Evolutionary conservation across 2,113 vertebrate genomes (phyloP), one percentile per base, ranked within the genome.

Genomic region (Cryptotis parvus): DNA sequence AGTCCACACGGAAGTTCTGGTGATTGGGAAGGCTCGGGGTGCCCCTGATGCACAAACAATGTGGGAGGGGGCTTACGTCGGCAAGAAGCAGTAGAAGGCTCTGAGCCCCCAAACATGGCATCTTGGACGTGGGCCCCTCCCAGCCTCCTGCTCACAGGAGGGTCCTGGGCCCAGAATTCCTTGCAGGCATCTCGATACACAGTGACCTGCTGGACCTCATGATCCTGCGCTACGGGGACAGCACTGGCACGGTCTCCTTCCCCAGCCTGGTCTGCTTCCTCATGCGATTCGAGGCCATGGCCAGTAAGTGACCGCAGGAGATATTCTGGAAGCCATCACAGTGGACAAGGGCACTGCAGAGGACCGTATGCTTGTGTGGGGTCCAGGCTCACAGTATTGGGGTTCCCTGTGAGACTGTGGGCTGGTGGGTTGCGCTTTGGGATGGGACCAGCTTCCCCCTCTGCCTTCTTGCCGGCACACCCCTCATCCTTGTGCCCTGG

Each of bases 261-360:
- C 84, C 95, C 0, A 98, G 98, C 94, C 96, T 98, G 0, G 85
- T 95, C 58, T 98, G 96, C 92, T 97, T 97, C 85, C 96, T 98
- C 96, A 93, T 98, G 52, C 96, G 97, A 1, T 96, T 98, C 0
- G 96, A 98, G 88, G 97, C 95, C 77, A 94, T 98, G 97, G 86
- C 63, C 93, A 31, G 98, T 98, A 93, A 98, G 98, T 97, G 26
- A 4, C 49, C 4, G n/a, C 31, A 0, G 0, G 0, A 68, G 39
- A 9, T 31, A 8, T 0, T 0, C n/a, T 74, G 65, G 18, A 76
- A 74, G 31, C n/a, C 26, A 22, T 58, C 9, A 1, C 31, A 16
- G 20, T 43, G 43, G 20, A 24, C 10, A 2, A 27, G 45, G 58
- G 15, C 43, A 58, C 6, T 31, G 39, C 7, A 72, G 61, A 45